A percentile compares a stretch with the other conserved stretches of the same genome.
These are phyloP conservation scores for Cyclopterus lumpus DNA, from an alignment of 2,797 vertebrate species.

Conservation along the genomic window DNA sequence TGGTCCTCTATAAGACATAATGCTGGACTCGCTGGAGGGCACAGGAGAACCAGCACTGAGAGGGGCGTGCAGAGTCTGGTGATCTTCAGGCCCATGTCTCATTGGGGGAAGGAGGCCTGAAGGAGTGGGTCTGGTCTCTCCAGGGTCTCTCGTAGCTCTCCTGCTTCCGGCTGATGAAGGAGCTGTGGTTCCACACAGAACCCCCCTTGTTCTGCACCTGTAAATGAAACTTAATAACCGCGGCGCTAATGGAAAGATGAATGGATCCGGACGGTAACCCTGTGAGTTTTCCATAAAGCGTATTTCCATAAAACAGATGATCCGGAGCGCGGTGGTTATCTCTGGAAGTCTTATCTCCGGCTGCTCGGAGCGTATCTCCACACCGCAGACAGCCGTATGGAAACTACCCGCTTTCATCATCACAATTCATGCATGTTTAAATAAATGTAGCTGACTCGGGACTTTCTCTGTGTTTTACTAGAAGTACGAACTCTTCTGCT, in stretches of 20 bases:
- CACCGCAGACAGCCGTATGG: constrained; percentile 65
- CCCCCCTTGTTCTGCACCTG: constrained; percentile 57
- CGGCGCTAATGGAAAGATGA: constrained; percentile 70
- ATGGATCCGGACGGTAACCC: constrained; percentile 48
- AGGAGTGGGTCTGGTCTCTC: no score
- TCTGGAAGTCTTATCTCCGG: constrained; percentile 57
- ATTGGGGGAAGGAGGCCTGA: no score
- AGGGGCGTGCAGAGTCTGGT: no score
- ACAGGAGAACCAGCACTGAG: no score
- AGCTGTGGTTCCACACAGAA: constrained; percentile 38
- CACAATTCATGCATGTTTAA: constrained; percentile 77
- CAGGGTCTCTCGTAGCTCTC: constrained; percentile 25
- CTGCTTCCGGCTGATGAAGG: constrained; percentile 63
- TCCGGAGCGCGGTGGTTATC: constrained; percentile 47
- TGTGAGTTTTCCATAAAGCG: constrained; percentile 56
- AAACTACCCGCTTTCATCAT: constrained; percentile 70
- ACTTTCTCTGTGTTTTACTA: constrained; percentile 63
- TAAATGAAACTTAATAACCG: constrained; percentile 69
- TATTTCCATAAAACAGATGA: constrained; percentile 68
- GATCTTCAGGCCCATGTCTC: no score
- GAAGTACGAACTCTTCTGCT: constrained; percentile 35
- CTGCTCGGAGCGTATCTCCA: constrained; percentile 71
- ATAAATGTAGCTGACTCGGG: constrained; percentile 68
- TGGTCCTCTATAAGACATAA: no score
- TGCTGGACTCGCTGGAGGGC: no score